These are phyloP conservation scores for Drosophila cardini DNA, from an alignment of 1,140 invertebrate species.

Conservation along the genomic window DNA sequence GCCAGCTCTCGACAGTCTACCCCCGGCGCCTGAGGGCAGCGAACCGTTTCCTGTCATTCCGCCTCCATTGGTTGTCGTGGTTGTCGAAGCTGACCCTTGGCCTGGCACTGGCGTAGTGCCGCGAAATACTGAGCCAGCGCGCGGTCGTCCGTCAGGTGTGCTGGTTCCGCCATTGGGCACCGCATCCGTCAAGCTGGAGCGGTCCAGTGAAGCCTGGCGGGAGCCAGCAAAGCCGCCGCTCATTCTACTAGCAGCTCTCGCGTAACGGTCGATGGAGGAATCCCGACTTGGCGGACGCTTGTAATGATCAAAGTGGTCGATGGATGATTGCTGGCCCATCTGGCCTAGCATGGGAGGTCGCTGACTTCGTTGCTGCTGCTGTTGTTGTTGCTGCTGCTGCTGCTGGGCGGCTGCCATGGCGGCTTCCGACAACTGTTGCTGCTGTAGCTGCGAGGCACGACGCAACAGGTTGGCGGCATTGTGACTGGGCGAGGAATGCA, in stretches of 20 bases:
- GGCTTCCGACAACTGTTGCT: slow-evolving; percentile 64
- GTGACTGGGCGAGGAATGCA: slow-evolving; percentile 68
- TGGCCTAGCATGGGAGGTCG: slow-evolving; percentile 86
- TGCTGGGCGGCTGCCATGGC: slow-evolving; percentile 54
- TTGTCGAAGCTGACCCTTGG: neutral
- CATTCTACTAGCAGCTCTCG: slow-evolving; percentile 86
- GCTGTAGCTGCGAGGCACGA: slow-evolving; percentile 68
- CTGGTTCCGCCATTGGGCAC: slow-evolving; percentile 81
- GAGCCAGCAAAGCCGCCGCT: slow-evolving; percentile 86
- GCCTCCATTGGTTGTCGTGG: slow-evolving; percentile 56
- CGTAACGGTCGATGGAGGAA: slow-evolving; percentile 93
- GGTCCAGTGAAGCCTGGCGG: slow-evolving; percentile 91
- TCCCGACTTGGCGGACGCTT: slow-evolving; percentile 94
- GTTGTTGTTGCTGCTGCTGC: slow-evolving; percentile 69
- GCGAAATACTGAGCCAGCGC: slow-evolving; percentile 85
- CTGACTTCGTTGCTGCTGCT: slow-evolving; percentile 85
- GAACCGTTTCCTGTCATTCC: slow-evolving; percentile 85
- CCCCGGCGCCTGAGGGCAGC: slow-evolving; percentile 84
- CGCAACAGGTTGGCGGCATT: slow-evolving; percentile 67
- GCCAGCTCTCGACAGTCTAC: slow-evolving; percentile 85
- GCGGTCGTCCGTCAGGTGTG: slow-evolving; percentile 86
- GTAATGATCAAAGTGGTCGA: slow-evolving; percentile 95
- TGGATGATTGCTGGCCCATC: slow-evolving; percentile 86
- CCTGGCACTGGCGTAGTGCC: slow-evolving; percentile 85
- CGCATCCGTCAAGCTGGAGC: slow-evolving; percentile 78